Base-by-base conservation (phyloP, 1,140 invertebrate species). In the Vollenhovia emeryi region DNA sequence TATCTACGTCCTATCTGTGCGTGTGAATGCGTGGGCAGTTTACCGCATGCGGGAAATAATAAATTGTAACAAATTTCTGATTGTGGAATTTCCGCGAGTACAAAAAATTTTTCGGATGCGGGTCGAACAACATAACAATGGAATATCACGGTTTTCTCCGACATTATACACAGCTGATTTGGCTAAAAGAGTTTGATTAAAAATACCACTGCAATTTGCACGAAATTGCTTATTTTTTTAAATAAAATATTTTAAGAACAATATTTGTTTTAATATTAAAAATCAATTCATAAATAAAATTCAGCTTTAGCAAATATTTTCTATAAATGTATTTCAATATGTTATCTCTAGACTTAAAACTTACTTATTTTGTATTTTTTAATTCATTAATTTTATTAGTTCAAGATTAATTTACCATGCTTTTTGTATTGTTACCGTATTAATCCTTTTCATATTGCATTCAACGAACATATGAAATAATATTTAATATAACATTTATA, bases 11-110 rank as follows among this genome's bases (percentile, higher is more conserved):
- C n/a, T 48, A 15, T n/a, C 13, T 8, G 48, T 27, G 62, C 48
- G 33, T 69, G 50, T 71, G 27, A 55, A 71, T 55, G 50, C 36
- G 40, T n/a, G 66, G 50, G 9, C 40, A 40, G 50, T 8, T 71
- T 30, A 80, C 64, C 52, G 50, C 36, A 48, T 76, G 80, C 71
- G 79, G 30, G 48, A 85, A 68, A 62, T 79, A 84, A 69, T 79
- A 84, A 69, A 84, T 84, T 75, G 40, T 62, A 50, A 59, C 48
- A 48, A 66, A 66, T 27, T 64, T 33, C 59, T 64, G 48, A 11
- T 59, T 64, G 6, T 62, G 27, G 6, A 59, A 66, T 62, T 87
- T 60, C 40, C 50, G 36, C 73, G 30, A 73, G 52, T 13, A 7
- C 15, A 71, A 76, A 60, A 78, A 43, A 82, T 6, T 71, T 66